phyloP scores from a whole-genome alignment of 2,113 vertebrate species.

The Hylia prasina region DNA sequence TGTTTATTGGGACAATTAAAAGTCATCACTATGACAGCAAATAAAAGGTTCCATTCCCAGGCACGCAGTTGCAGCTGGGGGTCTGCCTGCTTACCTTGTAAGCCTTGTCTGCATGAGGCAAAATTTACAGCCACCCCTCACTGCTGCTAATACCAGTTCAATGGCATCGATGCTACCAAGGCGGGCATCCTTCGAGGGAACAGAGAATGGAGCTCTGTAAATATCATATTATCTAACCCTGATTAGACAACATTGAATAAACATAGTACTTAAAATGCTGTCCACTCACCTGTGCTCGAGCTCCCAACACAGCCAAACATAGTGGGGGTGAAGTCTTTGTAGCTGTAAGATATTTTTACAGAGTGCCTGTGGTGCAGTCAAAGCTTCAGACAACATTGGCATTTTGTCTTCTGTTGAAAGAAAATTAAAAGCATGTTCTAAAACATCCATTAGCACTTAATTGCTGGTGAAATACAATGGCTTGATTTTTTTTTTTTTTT shows the following conservation, averaged over 20 bases:
- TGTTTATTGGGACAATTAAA: conserved; percentile 84
- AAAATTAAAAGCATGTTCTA: not conserved
- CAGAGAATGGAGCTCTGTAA: not conserved
- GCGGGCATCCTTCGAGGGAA: not conserved
- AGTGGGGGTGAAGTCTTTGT: not conserved
- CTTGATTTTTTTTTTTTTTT: not conserved
- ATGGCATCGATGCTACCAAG: not conserved
- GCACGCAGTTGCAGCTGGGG: conserved; percentile 63
- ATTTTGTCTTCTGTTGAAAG: not conserved
- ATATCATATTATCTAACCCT: not conserved
- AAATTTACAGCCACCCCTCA: conserved; percentile 24
- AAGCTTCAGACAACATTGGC: not conserved
- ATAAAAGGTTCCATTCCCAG: conserved; percentile 72
- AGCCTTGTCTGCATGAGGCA: not conserved
- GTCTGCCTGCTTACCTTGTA: conserved; percentile 68
- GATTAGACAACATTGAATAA: not conserved
- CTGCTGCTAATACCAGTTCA: not conserved
- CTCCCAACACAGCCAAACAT: not conserved
- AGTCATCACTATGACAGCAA: conserved; percentile 81
- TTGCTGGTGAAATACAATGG: not conserved
- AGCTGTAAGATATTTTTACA: not conserved
- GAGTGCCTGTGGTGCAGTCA: not conserved
- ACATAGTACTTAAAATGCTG: not conserved
- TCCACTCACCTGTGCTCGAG: not conserved
- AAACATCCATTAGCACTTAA: not conserved